A percentile compares a stretch with the other conserved stretches of the same genome.
phyloP scores from a whole-genome alignment of 2,797 vertebrate genomes.

The Pagetopsis macropterus region DNA sequence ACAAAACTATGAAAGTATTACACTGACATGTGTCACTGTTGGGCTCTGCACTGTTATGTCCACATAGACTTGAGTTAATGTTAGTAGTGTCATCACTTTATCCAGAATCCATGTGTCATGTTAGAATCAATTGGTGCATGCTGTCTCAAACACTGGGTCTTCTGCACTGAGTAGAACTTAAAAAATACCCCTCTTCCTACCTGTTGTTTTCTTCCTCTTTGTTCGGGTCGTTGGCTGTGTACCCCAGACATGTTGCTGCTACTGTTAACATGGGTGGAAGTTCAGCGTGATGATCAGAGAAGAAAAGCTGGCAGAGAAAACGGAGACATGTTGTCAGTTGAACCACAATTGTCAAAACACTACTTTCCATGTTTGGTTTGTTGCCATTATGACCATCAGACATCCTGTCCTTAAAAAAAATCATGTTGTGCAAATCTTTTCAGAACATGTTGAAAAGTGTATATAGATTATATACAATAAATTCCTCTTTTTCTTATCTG shows the following conservation, averaged over 20 bases:
- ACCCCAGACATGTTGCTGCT: constrained; percentile 75
- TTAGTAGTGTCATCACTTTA: constrained; percentile 51
- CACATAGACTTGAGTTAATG: constrained; percentile 55
- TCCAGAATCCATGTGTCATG: constrained; percentile 60
- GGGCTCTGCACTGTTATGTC: constrained; percentile 74
- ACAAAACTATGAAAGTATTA: constrained; percentile 69
- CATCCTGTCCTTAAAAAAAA: constrained; percentile 67
- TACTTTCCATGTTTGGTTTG: constrained; percentile 72
- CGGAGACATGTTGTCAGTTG: constrained; percentile 58
- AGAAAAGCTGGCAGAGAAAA: constrained; percentile 3
- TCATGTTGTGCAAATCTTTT: constrained; percentile 76
- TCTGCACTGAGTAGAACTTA: constrained; percentile 56
- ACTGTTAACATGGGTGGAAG: constrained; percentile 66
- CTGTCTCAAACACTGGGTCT: constrained; percentile 77
- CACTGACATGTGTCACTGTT: constrained; percentile 61
- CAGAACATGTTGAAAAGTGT: constrained; percentile 78
- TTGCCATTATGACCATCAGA: constrained; percentile 76
- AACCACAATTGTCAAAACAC: constrained; percentile 76
- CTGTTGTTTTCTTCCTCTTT: constrained; percentile 11
- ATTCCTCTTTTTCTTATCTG: constrained; percentile 75
- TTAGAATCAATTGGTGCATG: constrained; percentile 66
- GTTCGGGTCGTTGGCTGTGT: constrained; percentile 51
- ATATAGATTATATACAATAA: constrained; percentile 83
- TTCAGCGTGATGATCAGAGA: constrained; percentile 41
- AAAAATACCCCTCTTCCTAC: constrained; percentile 19